Conservation (phyloP, 2,797 vertebrate species). For the Eutrigla gurnardus region DNA sequence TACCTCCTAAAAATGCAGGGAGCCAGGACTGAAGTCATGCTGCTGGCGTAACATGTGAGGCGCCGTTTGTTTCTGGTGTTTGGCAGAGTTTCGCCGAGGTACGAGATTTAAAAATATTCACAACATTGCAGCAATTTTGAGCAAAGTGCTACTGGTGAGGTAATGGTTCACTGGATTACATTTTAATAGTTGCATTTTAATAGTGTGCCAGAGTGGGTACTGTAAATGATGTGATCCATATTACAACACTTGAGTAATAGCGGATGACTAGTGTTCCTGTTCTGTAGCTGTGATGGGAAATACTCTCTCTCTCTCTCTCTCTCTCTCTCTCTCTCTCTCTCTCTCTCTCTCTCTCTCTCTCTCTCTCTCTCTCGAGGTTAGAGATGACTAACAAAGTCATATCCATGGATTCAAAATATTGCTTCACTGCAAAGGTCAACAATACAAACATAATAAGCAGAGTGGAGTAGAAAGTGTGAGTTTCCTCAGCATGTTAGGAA, state of each 20-base stretch:
- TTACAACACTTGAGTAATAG: slow-evolving; percentile 48
- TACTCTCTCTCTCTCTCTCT: slow-evolving; percentile 14
- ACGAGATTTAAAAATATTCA: slow-evolving; percentile 75
- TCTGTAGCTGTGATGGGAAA: slow-evolving; percentile 59
- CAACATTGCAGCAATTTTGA: slow-evolving; percentile 71
- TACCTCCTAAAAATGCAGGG: slow-evolving; percentile 62
- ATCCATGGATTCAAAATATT: slow-evolving; percentile 49
- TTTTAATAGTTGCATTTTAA: slow-evolving; percentile 69
- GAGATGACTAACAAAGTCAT: slow-evolving; percentile 39
- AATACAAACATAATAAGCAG: slow-evolving; percentile 32
- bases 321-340: slow-evolving; percentile 15
- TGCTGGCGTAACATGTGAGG: slow-evolving; percentile 75
- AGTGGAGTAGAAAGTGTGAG: slow-evolving; percentile 13
- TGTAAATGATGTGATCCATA: slow-evolving; percentile 73
- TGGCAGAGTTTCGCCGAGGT: slow-evolving; percentile 68
- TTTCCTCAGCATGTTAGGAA: neutral
- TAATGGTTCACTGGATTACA: slow-evolving; percentile 77
- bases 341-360: slow-evolving; percentile 9
- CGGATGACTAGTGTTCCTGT: slow-evolving; percentile 47
- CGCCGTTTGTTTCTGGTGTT: slow-evolving; percentile 68
- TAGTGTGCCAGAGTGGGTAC: slow-evolving; percentile 59
- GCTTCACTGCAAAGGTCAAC: slow-evolving; percentile 30
- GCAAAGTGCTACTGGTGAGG: slow-evolving; percentile 77
- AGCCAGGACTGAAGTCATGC: slow-evolving; percentile 80
- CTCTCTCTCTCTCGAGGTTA: slow-evolving; percentile 19